phyloP scores from a whole-genome alignment of 2,797 vertebrate genomes.

The Peromyscus eremicus region DNA sequence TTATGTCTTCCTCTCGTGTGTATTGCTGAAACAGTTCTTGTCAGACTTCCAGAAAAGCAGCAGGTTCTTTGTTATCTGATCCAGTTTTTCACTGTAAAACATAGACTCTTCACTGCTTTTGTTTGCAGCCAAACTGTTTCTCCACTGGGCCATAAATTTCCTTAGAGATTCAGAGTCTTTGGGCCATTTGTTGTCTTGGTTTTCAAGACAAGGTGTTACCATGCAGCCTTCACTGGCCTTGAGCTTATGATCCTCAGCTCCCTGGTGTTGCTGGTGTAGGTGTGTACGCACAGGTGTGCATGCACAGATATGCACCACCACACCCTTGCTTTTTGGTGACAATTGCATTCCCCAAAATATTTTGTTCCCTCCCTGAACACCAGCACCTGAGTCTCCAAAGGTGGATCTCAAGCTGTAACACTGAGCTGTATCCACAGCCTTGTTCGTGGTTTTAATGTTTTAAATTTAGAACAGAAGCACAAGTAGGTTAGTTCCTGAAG shows the following conservation, averaged over 20 bases:
- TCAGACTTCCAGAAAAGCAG: slow-evolving; percentile 50
- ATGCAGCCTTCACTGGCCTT: neutral
- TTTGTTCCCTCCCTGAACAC: neutral
- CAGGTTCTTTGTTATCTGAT: slow-evolving; percentile 39
- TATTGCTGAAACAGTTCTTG: slow-evolving; percentile 33
- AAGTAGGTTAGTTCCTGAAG: slow-evolving; percentile 56
- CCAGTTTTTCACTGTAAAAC: slow-evolving; percentile 7
- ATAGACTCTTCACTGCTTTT: neutral
- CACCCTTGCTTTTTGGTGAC: neutral
- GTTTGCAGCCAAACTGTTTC: slow-evolving; percentile 42
- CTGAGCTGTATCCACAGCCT: neutral
- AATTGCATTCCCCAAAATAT: neutral
- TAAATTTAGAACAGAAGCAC: slow-evolving; percentile 40
- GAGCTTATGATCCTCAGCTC: neutral
- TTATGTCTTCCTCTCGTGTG: neutral
- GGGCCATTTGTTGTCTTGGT: neutral
- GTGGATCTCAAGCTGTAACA: neutral
- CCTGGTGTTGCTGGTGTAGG: neutral
- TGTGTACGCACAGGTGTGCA: too few species aligned
- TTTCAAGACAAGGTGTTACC: neutral
- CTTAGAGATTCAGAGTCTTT: neutral
- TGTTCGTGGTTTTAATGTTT: slow-evolving; percentile 33
- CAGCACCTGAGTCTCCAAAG: neutral
- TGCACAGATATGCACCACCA: neutral
- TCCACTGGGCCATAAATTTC: slow-evolving; percentile 1